A percentile compares a stretch with the other conserved stretches of the same genome.
phyloP scores from a whole-genome alignment of 2,113 vertebrate genomes.

The Pagrus major region DNA sequence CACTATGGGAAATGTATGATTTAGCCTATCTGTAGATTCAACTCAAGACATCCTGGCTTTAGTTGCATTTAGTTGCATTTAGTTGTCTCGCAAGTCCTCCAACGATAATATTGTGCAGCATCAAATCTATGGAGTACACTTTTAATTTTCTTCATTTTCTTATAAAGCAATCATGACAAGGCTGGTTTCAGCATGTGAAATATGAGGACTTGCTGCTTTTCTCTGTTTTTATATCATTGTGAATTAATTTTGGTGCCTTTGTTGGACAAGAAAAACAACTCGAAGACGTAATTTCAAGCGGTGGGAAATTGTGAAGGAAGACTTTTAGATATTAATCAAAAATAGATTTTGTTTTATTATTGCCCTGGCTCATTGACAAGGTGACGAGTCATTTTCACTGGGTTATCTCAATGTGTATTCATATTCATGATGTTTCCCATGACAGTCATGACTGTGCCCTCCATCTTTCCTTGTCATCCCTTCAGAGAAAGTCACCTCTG shows the following conservation, averaged over 20 bases:
- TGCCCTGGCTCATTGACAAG: neutral
- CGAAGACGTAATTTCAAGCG: too few relatives aligned
- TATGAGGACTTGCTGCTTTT: neutral
- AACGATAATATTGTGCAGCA: neutral
- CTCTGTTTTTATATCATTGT: neutral
- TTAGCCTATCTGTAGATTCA: neutral
- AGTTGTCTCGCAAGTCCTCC: neutral
- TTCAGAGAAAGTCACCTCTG: constrained; percentile 52
- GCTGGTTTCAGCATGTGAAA: neutral
- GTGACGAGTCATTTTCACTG: neutral
- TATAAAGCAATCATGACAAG: too few relatives aligned
- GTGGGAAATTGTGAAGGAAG: neutral
- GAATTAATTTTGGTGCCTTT: neutral
- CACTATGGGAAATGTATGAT: neutral
- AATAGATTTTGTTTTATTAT: neutral
- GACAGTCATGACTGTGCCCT: constrained; percentile 17
- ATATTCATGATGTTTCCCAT: constrained; percentile 46
- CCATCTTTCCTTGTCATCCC: constrained; percentile 9
- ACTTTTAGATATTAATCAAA: neutral
- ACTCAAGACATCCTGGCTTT: neutral
- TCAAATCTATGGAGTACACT: neutral
- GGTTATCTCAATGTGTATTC: constrained; percentile 13
- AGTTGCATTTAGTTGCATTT: neutral
- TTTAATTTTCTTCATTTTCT: too few relatives aligned
- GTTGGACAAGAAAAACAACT: too few relatives aligned